Percentiles rank a stretch among this genome's conserved stretches.
Conservation (phyloP, 2,888 invertebrate genomes). For the Thereva nobilitata region DNA sequence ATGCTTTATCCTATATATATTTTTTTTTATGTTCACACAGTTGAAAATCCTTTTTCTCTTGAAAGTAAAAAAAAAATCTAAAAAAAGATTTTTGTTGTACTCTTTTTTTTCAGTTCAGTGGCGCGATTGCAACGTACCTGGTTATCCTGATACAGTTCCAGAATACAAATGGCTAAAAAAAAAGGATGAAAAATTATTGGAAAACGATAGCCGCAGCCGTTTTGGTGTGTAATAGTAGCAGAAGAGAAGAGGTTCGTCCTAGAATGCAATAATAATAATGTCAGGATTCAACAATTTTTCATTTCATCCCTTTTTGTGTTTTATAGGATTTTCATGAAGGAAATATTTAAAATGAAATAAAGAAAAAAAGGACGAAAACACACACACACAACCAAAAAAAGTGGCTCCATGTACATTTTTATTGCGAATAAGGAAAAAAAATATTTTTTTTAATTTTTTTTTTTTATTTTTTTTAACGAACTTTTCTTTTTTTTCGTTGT, state of each 20-base stretch:
- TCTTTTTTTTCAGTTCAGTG: slow-evolving; percentile 57
- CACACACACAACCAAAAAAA: neutral
- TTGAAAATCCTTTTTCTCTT: slow-evolving; percentile 27
- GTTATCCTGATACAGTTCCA: slow-evolving; percentile 63
- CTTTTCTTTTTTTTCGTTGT: neutral
- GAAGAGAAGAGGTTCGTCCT: neutral
- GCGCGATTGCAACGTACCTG: slow-evolving; percentile 62
- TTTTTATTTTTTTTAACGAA: neutral
- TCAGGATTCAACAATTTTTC: no score
- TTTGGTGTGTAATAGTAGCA: no score
- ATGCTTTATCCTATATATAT: neutral
- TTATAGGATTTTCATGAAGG: neutral
- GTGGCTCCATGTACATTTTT: neutral
- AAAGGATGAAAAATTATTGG: neutral
- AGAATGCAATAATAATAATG: no score
- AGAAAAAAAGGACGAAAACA: no score
- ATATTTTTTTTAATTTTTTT: slow-evolving; percentile 20
- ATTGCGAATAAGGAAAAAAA: slow-evolving; percentile 6
- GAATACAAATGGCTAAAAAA: slow-evolving; percentile 57
- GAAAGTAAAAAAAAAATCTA: slow-evolving; percentile 17
- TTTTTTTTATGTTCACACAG: neutral
- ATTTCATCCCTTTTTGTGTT: no score
- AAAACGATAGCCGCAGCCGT: neutral
- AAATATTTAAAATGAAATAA: no score
- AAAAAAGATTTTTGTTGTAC: slow-evolving; percentile 8